phyloP scores from a whole-genome alignment of 2,113 vertebrate genomes.

The Axis porcinus region DNA sequence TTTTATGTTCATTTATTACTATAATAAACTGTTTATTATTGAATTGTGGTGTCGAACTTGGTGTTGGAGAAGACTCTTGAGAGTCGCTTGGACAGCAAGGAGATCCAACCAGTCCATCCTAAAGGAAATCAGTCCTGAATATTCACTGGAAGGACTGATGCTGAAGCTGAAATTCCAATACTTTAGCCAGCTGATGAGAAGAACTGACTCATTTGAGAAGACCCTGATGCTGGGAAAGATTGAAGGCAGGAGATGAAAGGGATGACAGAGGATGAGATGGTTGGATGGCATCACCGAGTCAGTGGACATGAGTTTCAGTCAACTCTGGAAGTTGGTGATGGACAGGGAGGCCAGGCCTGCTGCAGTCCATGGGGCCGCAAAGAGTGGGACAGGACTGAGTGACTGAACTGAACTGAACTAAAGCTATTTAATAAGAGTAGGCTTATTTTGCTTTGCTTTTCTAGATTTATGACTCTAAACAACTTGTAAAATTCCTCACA shows the following conservation, averaged over 20 bases:
- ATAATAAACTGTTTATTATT: background rate
- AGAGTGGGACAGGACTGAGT: background rate
- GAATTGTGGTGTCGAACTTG: background rate
- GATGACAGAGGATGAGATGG: background rate
- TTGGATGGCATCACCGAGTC: background rate
- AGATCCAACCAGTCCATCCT: background rate
- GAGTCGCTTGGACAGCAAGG: background rate
- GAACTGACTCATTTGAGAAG: background rate
- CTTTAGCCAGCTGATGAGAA: background rate
- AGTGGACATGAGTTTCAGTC: background rate
- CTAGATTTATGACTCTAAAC: background rate
- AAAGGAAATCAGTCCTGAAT: background rate
- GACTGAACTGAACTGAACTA: background rate
- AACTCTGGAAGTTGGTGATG: background rate
- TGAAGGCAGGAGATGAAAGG: background rate
- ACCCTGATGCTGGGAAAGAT: background rate
- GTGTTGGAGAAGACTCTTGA: background rate
- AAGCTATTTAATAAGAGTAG: background rate
- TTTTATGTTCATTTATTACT: background rate
- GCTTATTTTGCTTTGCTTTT: background rate
- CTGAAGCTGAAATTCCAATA: background rate
- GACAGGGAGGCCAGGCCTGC: background rate
- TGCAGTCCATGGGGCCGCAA: background rate
- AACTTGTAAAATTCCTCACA: background rate
- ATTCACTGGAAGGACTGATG: background rate